Conservation (phyloP, 2,888 invertebrate genomes). For the Prenolepis imparis region DNA sequence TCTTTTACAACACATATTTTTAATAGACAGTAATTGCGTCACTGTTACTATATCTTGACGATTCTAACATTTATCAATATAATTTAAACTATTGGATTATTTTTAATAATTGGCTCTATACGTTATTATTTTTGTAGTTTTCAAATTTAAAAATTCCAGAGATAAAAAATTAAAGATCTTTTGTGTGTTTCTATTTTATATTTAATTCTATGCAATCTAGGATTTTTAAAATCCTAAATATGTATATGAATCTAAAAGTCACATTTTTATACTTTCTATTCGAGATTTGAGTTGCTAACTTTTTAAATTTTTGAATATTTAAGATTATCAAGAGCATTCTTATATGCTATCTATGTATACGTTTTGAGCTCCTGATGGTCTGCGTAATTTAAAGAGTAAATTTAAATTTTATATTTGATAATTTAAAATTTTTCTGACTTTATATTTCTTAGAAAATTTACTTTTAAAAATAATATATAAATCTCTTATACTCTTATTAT, state of each 20-base stretch:
- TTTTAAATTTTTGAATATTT: background rate
- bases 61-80: background rate
- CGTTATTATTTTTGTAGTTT: background rate
- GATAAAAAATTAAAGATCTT: background rate
- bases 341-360: background rate
- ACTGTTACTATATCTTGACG: background rate
- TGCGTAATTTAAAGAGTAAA: background rate
- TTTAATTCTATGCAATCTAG: background rate
- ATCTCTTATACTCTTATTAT: constrained; percentile 1
- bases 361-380: background rate
- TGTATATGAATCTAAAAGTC: background rate
- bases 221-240: background rate
- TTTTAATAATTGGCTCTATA: background rate
- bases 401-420: background rate
- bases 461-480: background rate
- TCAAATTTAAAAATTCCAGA: background rate
- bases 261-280: background rate
- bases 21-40: background rate
- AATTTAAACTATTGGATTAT: background rate
- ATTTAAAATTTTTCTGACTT: background rate
- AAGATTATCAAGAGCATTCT: background rate
- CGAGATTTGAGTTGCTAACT: background rate
- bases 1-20: constrained; percentile 3
- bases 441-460: background rate
- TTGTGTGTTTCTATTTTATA: background rate